A percentile compares a stretch with the other conserved stretches of the same genome.
phyloP scores from a whole-genome alignment of 2,113 vertebrate genomes.

The Pterocles burchelli region DNA sequence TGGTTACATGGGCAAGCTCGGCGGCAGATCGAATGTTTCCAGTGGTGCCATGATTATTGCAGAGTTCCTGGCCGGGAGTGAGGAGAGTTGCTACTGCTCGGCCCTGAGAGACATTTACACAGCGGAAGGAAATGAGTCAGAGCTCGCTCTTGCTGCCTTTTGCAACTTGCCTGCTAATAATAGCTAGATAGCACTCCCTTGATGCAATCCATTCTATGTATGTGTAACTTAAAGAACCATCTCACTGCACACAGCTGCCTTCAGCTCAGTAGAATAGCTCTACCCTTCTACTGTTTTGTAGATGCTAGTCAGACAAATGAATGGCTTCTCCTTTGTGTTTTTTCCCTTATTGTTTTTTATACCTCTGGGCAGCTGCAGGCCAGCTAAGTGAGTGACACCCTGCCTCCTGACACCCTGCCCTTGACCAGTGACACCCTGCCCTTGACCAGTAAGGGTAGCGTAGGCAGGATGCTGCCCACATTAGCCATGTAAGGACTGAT shows the following conservation, averaged over 20 bases:
- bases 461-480: too few relatives aligned
- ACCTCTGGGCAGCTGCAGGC: not conserved
- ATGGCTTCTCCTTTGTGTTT: fast-evolving
- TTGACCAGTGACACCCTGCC: not conserved
- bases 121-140: not conserved
- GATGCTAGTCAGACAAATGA: not conserved
- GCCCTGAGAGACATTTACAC: not conserved
- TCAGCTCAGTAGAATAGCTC: not conserved
- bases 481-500: too few relatives aligned
- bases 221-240: not conserved
- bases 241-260: not conserved
- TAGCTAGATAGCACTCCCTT: not conserved
- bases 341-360: not conserved
- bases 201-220: not conserved
- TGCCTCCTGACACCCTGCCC: not conserved
- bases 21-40: not conserved
- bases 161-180: not conserved
- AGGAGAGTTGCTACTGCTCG: not conserved
- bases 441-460: not conserved
- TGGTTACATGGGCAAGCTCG: not conserved
- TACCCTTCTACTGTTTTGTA: not conserved
- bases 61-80: not conserved
- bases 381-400: not conserved
- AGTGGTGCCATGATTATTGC: not conserved
- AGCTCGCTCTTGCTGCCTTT: not conserved